Conservation (phyloP, 2,113 vertebrate species). For the Paraplagusia blochii region DNA sequence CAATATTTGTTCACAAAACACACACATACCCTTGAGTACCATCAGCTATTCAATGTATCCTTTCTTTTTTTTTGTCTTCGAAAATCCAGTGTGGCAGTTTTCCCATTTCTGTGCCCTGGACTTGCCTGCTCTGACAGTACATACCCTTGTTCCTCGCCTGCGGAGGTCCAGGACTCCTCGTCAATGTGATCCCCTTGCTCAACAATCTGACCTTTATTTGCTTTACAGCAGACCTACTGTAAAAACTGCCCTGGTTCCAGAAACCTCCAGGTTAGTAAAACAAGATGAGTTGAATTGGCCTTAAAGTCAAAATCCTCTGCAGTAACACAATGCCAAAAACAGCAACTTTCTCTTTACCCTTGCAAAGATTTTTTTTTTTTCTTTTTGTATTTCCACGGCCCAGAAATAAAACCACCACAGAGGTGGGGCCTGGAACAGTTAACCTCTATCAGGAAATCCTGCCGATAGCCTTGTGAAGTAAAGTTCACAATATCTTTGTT, state of each 20-base stretch:
- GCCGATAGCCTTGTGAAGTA: slow-evolving; percentile 28
- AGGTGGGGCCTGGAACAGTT: slow-evolving; percentile 30
- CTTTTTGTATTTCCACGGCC: no score
- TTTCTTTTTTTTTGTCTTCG: slow-evolving; percentile 18
- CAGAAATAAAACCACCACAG: no score
- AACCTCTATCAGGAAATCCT: slow-evolving; percentile 37
- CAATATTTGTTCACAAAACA: slow-evolving; percentile 42
- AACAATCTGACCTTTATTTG: slow-evolving; percentile 61
- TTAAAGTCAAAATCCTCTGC: slow-evolving; percentile 28
- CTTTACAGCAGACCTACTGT: slow-evolving; percentile 32
- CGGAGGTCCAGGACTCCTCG: slow-evolving; percentile 49
- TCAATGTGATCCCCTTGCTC: slow-evolving; percentile 38
- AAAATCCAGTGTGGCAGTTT: slow-evolving; percentile 47
- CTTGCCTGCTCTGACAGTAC: slow-evolving; percentile 49
- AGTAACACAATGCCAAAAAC: slow-evolving; percentile 19
- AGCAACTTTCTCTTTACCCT: neutral
- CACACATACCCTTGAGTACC: slow-evolving; percentile 35
- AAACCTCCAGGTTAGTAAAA: slow-evolving; percentile 27
- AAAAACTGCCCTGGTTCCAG: slow-evolving; percentile 39
- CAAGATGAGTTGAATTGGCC: slow-evolving; percentile 25
- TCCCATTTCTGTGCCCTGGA: slow-evolving; percentile 33
- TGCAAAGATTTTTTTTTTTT: no score
- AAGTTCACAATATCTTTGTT: slow-evolving; percentile 8
- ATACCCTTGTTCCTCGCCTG: slow-evolving; percentile 58
- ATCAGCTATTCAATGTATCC: slow-evolving; percentile 51